Evolutionary conservation across 2,888 invertebrate genomes (phyloP).

Genomic region (Azorinus chamasolen): DNA sequence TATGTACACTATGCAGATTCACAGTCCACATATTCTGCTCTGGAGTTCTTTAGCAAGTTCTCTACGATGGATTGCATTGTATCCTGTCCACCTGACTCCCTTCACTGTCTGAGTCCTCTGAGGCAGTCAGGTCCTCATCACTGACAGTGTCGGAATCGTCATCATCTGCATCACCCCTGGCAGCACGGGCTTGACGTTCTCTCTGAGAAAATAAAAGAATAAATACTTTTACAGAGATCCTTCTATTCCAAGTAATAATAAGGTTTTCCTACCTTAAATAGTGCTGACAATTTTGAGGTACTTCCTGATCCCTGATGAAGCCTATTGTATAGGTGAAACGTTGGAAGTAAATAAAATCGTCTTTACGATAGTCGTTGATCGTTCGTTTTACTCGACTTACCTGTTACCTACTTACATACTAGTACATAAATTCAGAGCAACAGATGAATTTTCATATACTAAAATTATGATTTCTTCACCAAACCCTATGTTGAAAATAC

Average conservation of each 20-base stretch:
- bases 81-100: slow-evolving; percentile 37
- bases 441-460: no score
- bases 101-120: slow-evolving; percentile 45
- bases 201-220: slow-evolving; percentile 19
- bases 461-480: no score
- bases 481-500: no score
- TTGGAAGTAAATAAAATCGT: no score
- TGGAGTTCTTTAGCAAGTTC: slow-evolving; percentile 32
- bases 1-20: no score
- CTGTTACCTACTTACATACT: no score
- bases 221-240: not conserved
- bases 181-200: slow-evolving; percentile 39
- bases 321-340: no score
- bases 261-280: not conserved
- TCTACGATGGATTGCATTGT: slow-evolving; percentile 53
- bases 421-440: no score
- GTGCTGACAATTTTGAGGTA: not conserved
- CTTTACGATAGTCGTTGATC: no score
- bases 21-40: no score
- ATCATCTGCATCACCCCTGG: slow-evolving; percentile 30
- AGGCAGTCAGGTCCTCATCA: slow-evolving; percentile 31
- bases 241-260: not conserved
- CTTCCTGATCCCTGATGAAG: no score
- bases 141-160: slow-evolving; percentile 45
- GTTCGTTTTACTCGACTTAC: no score